A percentile compares a stretch with the other conserved stretches of the same genome.
Evolutionary conservation across 1,140 invertebrate species (phyloP).

Genomic region (Nasonia vitripennis): DNA sequence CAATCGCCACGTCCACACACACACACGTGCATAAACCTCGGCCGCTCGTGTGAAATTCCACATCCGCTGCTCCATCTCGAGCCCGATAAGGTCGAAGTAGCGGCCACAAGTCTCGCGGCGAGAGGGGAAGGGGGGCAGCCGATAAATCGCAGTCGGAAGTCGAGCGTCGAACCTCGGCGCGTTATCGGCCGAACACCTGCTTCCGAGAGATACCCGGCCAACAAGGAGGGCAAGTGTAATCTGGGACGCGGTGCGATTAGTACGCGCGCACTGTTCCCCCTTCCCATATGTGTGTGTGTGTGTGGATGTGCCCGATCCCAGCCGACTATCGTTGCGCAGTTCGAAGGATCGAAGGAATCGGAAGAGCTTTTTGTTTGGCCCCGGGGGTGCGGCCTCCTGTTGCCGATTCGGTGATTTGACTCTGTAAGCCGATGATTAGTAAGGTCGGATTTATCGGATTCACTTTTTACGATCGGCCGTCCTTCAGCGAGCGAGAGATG

Average conservation of each 20-base stretch:
- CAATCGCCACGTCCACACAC: too few relatives aligned
- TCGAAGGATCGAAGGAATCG: background rate
- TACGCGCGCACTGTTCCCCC: background rate
- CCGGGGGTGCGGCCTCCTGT: too few relatives aligned
- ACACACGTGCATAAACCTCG: background rate
- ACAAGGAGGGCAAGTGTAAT: conserved; percentile 49
- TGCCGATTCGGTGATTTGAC: too few relatives aligned
- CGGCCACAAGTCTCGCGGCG: background rate
- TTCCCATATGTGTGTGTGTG: background rate
- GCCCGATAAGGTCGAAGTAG: background rate
- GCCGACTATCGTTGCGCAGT: background rate
- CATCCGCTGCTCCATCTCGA: background rate
- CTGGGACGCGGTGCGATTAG: conserved; percentile 27
- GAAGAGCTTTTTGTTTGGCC: background rate
- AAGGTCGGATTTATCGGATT: too few relatives aligned
- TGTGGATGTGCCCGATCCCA: background rate
- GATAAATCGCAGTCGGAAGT: conserved; percentile 47
- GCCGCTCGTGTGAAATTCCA: background rate
- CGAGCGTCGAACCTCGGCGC: conserved; percentile 46
- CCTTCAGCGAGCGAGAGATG: too few relatives aligned
- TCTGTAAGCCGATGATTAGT: too few relatives aligned
- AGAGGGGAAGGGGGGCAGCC: background rate
- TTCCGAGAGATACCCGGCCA: conserved; percentile 51
- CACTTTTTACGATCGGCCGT: too few relatives aligned
- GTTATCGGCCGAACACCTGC: conserved; percentile 59